phyloP scores from a whole-genome alignment of 2,113 vertebrate species.

The Microcebus murinus region DNA sequence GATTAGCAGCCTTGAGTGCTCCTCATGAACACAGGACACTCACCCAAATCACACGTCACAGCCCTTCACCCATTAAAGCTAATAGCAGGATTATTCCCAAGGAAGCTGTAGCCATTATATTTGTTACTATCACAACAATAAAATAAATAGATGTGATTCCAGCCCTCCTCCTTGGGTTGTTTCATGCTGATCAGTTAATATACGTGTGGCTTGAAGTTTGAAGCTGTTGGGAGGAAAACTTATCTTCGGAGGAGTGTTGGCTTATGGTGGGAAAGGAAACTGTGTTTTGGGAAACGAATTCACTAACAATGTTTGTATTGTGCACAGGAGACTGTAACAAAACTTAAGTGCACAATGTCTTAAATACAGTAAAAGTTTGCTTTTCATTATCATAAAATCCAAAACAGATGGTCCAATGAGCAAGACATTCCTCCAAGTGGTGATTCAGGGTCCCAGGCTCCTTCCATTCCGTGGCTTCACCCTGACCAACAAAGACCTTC shows the following conservation, averaged over 20 bases:
- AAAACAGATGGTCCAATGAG: not conserved
- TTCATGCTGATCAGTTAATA: not conserved
- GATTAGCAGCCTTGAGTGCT: not conserved
- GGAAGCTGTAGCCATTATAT: not conserved
- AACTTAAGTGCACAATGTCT: not conserved
- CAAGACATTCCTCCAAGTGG: not conserved
- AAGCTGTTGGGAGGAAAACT: not conserved
- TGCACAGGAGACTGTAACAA: not conserved
- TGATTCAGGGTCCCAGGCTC: not conserved
- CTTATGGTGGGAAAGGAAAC: not conserved
- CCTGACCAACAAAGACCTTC: not conserved
- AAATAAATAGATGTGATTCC: conserved; percentile 34
- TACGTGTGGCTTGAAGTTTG: not conserved
- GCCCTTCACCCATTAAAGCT: not conserved
- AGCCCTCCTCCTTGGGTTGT: not conserved
- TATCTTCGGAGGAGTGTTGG: not conserved
- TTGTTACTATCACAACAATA: not conserved
- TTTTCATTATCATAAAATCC: not conserved
- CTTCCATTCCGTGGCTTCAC: not conserved
- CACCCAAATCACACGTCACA: not conserved
- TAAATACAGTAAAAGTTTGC: not conserved
- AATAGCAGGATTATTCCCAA: conserved; percentile 11
- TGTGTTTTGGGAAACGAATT: not conserved
- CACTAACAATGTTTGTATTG: not conserved
- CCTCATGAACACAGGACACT: not conserved